Evolutionary conservation across 2,797 vertebrate genomes (phyloP).

Genomic region (Hydrophis major): DNA sequence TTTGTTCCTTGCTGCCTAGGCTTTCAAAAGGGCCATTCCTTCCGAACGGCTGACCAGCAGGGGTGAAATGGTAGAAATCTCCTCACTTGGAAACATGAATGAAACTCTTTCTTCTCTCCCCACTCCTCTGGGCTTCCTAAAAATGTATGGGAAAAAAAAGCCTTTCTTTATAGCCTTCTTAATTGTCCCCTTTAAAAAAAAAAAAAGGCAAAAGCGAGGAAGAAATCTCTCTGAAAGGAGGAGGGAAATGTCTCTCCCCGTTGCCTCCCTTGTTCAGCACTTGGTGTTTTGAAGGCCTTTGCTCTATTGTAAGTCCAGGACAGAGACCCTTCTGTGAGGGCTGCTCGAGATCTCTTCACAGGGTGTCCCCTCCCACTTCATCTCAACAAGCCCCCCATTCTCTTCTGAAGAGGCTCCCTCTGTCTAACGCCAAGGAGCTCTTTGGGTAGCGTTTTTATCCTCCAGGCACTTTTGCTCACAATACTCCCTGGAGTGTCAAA

Average conservation of each 20-base stretch:
- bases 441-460: slow-evolving; percentile 87
- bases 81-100: slow-evolving; percentile 12
- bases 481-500: slow-evolving; percentile 91
- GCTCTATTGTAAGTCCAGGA: slow-evolving; percentile 78
- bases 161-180: slow-evolving; percentile 56
- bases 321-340: slow-evolving; percentile 87
- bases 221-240: slow-evolving; percentile 61
- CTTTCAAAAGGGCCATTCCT: neutral
- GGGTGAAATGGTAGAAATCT: slow-evolving; percentile 4
- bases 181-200: slow-evolving; percentile 49
- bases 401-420: slow-evolving; percentile 94
- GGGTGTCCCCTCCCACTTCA: slow-evolving; percentile 72
- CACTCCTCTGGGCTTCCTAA: neutral
- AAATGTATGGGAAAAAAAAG: slow-evolving; percentile 50
- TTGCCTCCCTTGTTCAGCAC: slow-evolving; percentile 62
- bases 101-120: slow-evolving; percentile 11
- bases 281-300: slow-evolving; percentile 77
- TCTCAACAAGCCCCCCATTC: slow-evolving; percentile 92
- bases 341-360: slow-evolving; percentile 64
- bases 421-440: slow-evolving; percentile 92
- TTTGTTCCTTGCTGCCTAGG: neutral
- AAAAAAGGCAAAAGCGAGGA: slow-evolving; percentile 43
- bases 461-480: slow-evolving; percentile 88
- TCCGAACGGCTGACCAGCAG: neutral
- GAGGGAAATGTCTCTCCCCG: slow-evolving; percentile 58